Evolutionary conservation across 2,113 vertebrate genomes (phyloP), one percentile per base, ranked within the genome.

Genomic region (Passer montanus): DNA sequence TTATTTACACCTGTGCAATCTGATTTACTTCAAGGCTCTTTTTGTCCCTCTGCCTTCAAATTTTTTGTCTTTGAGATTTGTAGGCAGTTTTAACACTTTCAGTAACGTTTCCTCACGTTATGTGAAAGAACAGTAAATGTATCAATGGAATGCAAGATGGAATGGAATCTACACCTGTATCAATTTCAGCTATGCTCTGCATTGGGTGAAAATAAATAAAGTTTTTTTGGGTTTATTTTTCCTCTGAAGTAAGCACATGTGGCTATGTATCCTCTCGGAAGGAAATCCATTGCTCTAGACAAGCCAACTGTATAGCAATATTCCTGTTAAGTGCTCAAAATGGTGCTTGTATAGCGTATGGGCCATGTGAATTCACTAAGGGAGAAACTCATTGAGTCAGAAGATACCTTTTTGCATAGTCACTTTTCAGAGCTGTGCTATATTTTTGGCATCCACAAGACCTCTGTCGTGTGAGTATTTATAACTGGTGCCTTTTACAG

Each of bases 321-420:
- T 49, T 94, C 60, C 77, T 37, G 62, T 68, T 41, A 78, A 81
- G 44, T 23, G 33, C 59, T 93, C 47, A 52, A 31, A 93, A 77
- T n/a, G 33, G 50, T 20, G 22, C 75, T 81, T 49, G 26, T 60
- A 24, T 75, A 41, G 28, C 1, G 0, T 59, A 15, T 60, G 49
- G 68, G 53, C 60, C 68, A 60, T 64, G 49, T 68, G 82, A 80
- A 95, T 88, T 94, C 92, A n/a, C 52, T n/a, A 24, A 75, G 87
- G 82, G 87, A 93, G 60, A 72, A 52, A 72, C 49, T 81, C 31
- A 8, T 78, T 84, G 79, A 87, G 73, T 84, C 85, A 85, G 59
- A 94, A 74, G 79, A 94, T 95, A 79, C 85, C 90, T 96, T 96
- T 96, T 95, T 95, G 85, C 90, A 49, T 68, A 94, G 79, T 95